Conservation (phyloP, 2,113 vertebrate species). For the Crotalus helleri region DNA sequence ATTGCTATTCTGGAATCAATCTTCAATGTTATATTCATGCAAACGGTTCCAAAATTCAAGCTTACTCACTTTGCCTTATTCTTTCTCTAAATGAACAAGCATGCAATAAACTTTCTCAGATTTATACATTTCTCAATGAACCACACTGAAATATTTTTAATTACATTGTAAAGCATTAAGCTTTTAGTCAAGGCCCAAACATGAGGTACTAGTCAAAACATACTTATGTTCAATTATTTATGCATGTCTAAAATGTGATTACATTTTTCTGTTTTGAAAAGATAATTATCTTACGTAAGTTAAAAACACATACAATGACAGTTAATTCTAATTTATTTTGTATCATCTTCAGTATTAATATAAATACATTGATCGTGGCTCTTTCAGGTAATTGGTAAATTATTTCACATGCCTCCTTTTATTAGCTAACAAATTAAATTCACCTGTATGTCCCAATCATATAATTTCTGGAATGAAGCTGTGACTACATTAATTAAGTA, state of each 20-base stretch:
- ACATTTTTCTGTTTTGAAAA: slow-evolving; percentile 21
- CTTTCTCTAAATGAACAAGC: not conserved
- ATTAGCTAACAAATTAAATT: not conserved
- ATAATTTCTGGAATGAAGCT: not conserved
- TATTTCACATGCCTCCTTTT: not conserved
- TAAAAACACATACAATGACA: not conserved
- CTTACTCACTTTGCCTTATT: not conserved
- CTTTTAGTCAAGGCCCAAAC: not conserved
- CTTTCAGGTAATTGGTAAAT: not conserved
- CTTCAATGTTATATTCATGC: not conserved
- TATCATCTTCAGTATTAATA: not conserved
- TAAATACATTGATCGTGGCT: not conserved
- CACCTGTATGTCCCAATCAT: not conserved
- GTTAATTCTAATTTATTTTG: not conserved
- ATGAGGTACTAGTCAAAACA: slow-evolving; percentile 42
- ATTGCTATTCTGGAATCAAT: not conserved
- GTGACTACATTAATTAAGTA: not conserved
- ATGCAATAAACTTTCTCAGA: not conserved
- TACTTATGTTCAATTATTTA: not conserved
- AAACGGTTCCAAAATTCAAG: not conserved
- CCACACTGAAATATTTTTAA: not conserved
- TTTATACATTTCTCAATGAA: not conserved
- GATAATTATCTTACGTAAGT: not conserved
- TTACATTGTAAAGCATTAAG: slow-evolving; percentile 14
- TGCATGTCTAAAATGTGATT: slow-evolving; percentile 5